A percentile compares a stretch with the other conserved stretches of the same genome.
Conservation (phyloP, 2,888 invertebrate genomes). For the Drosophila prolongata region DNA sequence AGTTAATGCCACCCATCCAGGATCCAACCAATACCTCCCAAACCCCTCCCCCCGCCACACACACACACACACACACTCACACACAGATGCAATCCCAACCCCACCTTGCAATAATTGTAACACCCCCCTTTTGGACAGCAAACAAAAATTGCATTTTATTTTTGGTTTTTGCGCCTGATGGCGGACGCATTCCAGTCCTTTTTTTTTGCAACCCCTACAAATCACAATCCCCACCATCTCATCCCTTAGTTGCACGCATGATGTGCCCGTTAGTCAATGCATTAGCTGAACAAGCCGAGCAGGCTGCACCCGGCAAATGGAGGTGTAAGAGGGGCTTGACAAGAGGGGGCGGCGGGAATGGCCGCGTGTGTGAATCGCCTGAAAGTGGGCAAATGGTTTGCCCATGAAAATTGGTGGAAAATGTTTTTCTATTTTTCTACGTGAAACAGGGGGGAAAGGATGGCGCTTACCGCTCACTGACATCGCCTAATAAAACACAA, state of each 20-base stretch:
- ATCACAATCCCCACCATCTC: slow-evolving; percentile 15
- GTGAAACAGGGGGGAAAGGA: not conserved
- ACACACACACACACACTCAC: not conserved
- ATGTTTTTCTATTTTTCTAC: slow-evolving; percentile 3
- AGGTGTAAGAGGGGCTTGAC: not conserved
- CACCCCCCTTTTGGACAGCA: slow-evolving; percentile 58
- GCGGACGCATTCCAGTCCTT: slow-evolving; percentile 40
- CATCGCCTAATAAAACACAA: too few relatives aligned
- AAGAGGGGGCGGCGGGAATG: slow-evolving; percentile 11
- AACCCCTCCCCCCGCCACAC: too few relatives aligned
- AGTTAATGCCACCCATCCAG: slow-evolving; percentile 75
- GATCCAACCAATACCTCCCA: not conserved
- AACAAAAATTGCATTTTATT: slow-evolving; percentile 80
- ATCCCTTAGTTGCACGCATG: slow-evolving; percentile 48
- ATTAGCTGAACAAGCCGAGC: slow-evolving; percentile 55
- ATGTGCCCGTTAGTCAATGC: slow-evolving; percentile 75
- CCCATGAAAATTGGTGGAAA: slow-evolving; percentile 10
- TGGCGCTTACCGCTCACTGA: too few relatives aligned
- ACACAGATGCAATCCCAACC: not conserved
- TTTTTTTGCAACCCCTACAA: slow-evolving; percentile 35
- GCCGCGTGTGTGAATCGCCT: slow-evolving; percentile 17
- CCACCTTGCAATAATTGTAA: slow-evolving; percentile 67
- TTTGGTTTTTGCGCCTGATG: slow-evolving; percentile 61
- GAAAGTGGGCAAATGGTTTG: slow-evolving; percentile 23
- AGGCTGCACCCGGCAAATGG: not conserved